Base-by-base conservation (phyloP, 2,888 invertebrate species). In the Hartigia nigra region DNA sequence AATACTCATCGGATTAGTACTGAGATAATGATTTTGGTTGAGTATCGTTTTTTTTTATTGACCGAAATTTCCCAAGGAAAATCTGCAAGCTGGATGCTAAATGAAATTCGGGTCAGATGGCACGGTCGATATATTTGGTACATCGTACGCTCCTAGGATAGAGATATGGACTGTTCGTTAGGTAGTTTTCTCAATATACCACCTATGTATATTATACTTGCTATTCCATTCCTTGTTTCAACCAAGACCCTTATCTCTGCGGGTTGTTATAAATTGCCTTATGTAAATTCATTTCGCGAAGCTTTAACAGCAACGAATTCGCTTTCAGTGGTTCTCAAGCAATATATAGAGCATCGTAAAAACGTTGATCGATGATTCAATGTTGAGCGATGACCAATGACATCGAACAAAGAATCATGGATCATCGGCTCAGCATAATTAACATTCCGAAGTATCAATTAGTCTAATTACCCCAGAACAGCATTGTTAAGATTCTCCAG, bases 401-500 rank as follows among this genome's bases (percentile, higher is more conserved):
- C 39, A 23, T 55, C 39, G 9, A 55, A 23, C 23, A n/a, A n/a
- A n/a, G n/a, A n/a, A n/a, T n/a, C 32, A 72, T 31, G 32, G 14
- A 69, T 69, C 4, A 69, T n/a, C 4, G 23, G 5, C 69, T 3
- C n/a, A n/a, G 72, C 12, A 12, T 72, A 31, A 72, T 32, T 72
- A 12, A 72, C 9, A 14, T 12, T 72, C 34, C 4, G 31, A 72
- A 4, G 1, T 12, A 14, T 31, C 2, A 2, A 72, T 23, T 14
- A 72, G 31, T 12, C 79, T 81, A 88, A 92, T 92, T 90, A 95
- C 95, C 94, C 94, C 85, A 93, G 89, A 77, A 94, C 90, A 83
- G 94, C 94, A 92, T 95, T 95, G 87, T 95, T 95, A 87, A 95
- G 94, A 90, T 94, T 94, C 85, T 95, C 95, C 74, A 93, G 86